Conservation (phyloP, 1,140 invertebrate genomes). For the Arctopsyche grandis region DNA sequence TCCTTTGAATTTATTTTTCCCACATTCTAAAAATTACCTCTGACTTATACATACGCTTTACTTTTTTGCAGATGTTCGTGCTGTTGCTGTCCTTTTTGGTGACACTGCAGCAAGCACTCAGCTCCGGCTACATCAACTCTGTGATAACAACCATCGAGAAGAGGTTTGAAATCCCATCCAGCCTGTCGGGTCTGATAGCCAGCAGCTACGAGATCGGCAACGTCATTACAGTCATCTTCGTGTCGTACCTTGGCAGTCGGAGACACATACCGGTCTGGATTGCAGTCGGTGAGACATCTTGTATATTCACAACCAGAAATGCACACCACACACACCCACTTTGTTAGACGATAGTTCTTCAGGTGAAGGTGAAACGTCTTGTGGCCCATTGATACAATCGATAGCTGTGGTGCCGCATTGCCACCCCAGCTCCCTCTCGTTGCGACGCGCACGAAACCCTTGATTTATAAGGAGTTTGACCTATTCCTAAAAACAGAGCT, state of each 20-base stretch:
- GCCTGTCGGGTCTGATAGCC: conserved; percentile 90
- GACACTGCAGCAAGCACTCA: conserved; percentile 88
- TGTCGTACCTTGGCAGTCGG: conserved; percentile 91
- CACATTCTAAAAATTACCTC: too few species aligned
- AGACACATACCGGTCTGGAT: conserved; percentile 96
- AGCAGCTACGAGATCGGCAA: conserved; percentile 96
- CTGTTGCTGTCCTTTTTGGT: conserved; percentile 91
- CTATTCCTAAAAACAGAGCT: not conserved
- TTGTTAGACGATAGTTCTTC: not conserved
- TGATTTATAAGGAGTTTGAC: not conserved
- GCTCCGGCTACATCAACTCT: conserved; percentile 92
- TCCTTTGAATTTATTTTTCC: too few species aligned
- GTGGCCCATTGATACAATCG: conserved; percentile 4
- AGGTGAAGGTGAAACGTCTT: conserved; percentile 7
- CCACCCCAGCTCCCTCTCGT: not conserved
- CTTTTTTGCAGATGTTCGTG: conserved; percentile 80
- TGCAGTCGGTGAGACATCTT: conserved; percentile 76
- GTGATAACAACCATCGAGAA: conserved; percentile 98
- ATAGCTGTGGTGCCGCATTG: conserved; percentile 17
- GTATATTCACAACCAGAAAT: too few species aligned
- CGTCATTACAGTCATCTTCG: conserved; percentile 94
- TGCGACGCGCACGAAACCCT: not conserved
- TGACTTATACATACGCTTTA: too few species aligned
- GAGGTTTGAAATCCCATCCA: conserved; percentile 94
- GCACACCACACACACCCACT: not conserved